phyloP scores from a whole-genome alignment of 2,113 vertebrate genomes.

The Eclectus roratus region DNA sequence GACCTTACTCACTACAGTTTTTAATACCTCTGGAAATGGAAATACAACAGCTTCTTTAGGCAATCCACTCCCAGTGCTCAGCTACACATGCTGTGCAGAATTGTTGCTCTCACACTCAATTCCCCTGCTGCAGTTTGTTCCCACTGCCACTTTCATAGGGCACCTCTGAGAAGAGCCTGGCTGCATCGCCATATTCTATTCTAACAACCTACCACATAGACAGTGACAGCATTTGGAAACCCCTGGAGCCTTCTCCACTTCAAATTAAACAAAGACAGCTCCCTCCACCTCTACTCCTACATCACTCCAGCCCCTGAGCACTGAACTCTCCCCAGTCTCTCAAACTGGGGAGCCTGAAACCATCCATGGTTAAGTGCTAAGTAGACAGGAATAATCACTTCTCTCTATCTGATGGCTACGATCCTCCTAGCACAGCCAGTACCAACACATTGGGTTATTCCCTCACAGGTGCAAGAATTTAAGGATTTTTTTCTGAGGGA shows the following conservation, averaged over 20 bases:
- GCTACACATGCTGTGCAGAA: not conserved
- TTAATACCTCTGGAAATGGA: not conserved
- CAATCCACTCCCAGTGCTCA: not conserved
- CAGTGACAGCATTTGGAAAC: not conserved
- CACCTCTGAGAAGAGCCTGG: not conserved
- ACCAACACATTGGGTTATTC: not conserved
- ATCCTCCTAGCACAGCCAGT: not conserved
- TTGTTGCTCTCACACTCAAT: rapidly evolving
- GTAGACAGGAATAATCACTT: not conserved
- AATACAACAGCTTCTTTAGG: not conserved
- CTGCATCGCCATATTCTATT: not conserved
- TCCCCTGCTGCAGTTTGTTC: not conserved
- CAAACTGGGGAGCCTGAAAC: not conserved
- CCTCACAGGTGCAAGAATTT: not conserved
- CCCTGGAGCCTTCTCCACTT: not conserved
- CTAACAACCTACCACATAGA: not conserved
- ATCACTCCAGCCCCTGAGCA: not conserved
- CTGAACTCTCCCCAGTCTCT: not conserved
- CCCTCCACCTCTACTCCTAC: not conserved
- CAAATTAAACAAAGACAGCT: not conserved
- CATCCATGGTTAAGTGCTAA: not conserved
- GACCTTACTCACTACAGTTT: not conserved
- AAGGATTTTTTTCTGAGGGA: too few relatives aligned
- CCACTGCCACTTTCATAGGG: not conserved
- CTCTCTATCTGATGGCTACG: rapidly evolving